Evolutionary conservation across 2,888 invertebrate species (phyloP).

Genomic region (Toxonevra muliebris): DNA sequence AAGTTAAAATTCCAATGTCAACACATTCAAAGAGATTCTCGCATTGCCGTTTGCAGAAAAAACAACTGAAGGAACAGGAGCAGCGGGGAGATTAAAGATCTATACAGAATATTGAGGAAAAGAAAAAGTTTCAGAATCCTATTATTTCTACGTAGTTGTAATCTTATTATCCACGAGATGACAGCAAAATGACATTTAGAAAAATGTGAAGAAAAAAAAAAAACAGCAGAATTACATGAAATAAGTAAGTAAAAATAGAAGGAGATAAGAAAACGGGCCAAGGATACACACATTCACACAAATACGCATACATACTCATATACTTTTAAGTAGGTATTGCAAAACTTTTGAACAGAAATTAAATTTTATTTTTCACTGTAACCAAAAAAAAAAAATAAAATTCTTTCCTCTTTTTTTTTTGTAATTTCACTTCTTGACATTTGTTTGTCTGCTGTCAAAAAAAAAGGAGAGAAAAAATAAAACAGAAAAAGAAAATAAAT

Average conservation of each 20-base stretch:
- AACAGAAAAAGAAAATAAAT: too few species aligned
- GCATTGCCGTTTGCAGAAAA: background rate
- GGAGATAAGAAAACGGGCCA: conserved; percentile 19
- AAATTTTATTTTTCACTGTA: conserved; percentile 32
- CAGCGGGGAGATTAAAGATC: background rate
- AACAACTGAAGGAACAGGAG: background rate
- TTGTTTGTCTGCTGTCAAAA: conserved; percentile 58
- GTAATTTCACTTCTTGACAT: conserved; percentile 59
- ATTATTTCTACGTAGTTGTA: conserved; percentile 62
- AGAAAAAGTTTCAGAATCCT: conserved; percentile 55
- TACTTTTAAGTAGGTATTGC: background rate
- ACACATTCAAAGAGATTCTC: conserved; percentile 9
- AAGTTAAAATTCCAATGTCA: background rate
- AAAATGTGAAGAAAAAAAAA: conserved; percentile 42
- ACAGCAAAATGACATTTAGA: conserved; percentile 63
- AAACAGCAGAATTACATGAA: conserved; percentile 17
- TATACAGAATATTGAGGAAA: conserved; percentile 7
- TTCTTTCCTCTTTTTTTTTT: conserved; percentile 38
- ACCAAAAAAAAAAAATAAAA: background rate
- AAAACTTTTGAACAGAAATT: background rate
- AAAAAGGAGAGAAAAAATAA: background rate
- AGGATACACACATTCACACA: background rate
- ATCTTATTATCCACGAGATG: conserved; percentile 63
- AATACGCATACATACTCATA: background rate
- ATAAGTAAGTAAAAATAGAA: conserved; percentile 18